phyloP scores from a whole-genome alignment of 2,113 vertebrate species.

The Lota lota region DNA sequence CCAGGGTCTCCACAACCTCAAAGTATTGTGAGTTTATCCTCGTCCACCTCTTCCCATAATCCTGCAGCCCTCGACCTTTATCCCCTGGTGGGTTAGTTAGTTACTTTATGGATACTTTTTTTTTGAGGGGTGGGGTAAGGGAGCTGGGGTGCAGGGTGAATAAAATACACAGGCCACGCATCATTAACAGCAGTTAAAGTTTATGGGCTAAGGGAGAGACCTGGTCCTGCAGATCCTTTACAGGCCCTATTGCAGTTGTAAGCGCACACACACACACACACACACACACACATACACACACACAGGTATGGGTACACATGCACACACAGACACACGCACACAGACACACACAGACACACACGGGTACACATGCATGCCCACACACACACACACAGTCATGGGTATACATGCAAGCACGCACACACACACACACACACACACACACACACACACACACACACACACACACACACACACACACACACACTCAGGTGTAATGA shows the following conservation, averaged over 20 bases:
- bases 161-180: slow-evolving; percentile 58
- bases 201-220: slow-evolving; percentile 54
- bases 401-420: too few relatives aligned
- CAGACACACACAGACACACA: background rate
- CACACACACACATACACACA: slow-evolving; percentile 3
- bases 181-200: slow-evolving; percentile 66
- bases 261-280: slow-evolving; percentile 7
- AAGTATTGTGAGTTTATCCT: slow-evolving; percentile 86
- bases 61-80: slow-evolving; percentile 22
- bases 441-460: background rate
- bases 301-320: slow-evolving; percentile 7
- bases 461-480: background rate
- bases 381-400: too few relatives aligned
- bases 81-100: slow-evolving; percentile 28
- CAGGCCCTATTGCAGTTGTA: slow-evolving; percentile 36
- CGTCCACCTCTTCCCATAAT: slow-evolving; percentile 5
- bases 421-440: too few relatives aligned
- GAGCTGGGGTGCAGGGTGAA: slow-evolving; percentile 28
- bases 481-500: slow-evolving; percentile 48
- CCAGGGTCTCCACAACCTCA: slow-evolving; percentile 88
- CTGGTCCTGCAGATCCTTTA: slow-evolving; percentile 44
- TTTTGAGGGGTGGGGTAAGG: slow-evolving; percentile 4
- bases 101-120: slow-evolving; percentile 24
- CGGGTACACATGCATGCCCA: too few relatives aligned
- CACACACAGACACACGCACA: slow-evolving; percentile 10